Conservation (phyloP, 2,797 vertebrate species). For the Pitangus sulphuratus region DNA sequence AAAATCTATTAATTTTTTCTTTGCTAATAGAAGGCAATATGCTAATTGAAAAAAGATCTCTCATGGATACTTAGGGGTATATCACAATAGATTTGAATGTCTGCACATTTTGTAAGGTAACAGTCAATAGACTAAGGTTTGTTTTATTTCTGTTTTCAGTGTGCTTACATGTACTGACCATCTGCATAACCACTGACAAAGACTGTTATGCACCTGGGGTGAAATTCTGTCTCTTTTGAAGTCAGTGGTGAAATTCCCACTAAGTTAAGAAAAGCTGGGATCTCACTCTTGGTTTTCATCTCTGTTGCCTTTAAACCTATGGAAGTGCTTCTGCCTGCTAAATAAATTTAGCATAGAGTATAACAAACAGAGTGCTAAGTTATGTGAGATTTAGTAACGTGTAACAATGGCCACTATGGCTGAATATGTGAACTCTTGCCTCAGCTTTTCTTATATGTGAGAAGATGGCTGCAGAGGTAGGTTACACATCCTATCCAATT, state of each 20-base stretch:
- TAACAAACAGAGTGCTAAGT: background rate
- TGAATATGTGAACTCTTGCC: background rate
- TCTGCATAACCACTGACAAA: background rate
- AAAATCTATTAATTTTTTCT: background rate
- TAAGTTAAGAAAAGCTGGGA: background rate
- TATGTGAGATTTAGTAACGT: background rate
- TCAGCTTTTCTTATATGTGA: background rate
- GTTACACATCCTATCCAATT: background rate
- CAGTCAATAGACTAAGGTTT: background rate
- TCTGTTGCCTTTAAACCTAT: background rate
- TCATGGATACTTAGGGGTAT: background rate
- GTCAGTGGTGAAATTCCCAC: accelerated
- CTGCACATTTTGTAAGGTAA: background rate
- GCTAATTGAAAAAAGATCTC: background rate
- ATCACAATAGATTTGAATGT: background rate
- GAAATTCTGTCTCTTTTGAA: background rate
- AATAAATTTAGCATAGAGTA: background rate
- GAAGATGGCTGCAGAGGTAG: background rate
- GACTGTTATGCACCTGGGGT: background rate
- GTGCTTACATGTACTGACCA: background rate
- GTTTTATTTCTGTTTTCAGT: background rate
- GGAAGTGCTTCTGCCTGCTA: background rate
- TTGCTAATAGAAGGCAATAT: background rate
- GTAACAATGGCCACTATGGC: background rate
- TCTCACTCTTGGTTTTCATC: background rate